Base-by-base conservation (phyloP, 2,888 invertebrate genomes). In the Stenoptilia bipunctidactyla region DNA sequence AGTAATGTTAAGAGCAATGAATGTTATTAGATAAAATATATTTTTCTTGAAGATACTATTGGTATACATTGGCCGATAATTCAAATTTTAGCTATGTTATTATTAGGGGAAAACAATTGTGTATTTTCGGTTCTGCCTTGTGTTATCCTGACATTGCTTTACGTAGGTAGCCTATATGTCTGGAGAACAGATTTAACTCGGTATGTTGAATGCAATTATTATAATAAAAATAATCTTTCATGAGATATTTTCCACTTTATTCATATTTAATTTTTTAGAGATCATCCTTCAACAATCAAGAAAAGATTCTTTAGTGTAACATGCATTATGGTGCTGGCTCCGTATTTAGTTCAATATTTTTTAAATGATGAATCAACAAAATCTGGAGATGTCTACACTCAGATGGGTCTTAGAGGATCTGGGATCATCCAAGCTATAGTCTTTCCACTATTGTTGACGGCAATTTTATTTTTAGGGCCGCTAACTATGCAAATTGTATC, bases 271-370 rank as follows among this genome's bases (percentile, higher is more conserved):
- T 85, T 15, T 71, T 89, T 49, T 76, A 94, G 97, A 60, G 92
- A 96, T 64, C 94, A 97, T 73, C 95, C 96, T 10, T 87, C 90
- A 6, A 94, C 92, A 3, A 93, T 97, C 51, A 95, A 94, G 67
- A 89, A 89, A 61, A 87, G 96, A 61, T 96, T 96, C 66, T 86
- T 93, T 50, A 95, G 96, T 72, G 94, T 94, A 8, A 88, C 89
- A 49, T 79, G 92, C 46, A 92, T 95, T 80, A 91, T 93, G 85
- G 66, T 94, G 39, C 61, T 96, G 40, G 91, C 94, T 10, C 94
- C 95, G 38, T 74, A 90, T 44, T 89, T 93, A 58, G 86, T 94
- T 38, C 91, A 92, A 61, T 85, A 87, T 52, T 92, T 92, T 55
- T 85, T 92, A 27, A 85, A 88, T 42, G 86, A 87, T 50, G 85